These are phyloP conservation scores for Neopipo cinnamomea DNA, from an alignment of 2,113 vertebrate genomes.

Conservation along the genomic window DNA sequence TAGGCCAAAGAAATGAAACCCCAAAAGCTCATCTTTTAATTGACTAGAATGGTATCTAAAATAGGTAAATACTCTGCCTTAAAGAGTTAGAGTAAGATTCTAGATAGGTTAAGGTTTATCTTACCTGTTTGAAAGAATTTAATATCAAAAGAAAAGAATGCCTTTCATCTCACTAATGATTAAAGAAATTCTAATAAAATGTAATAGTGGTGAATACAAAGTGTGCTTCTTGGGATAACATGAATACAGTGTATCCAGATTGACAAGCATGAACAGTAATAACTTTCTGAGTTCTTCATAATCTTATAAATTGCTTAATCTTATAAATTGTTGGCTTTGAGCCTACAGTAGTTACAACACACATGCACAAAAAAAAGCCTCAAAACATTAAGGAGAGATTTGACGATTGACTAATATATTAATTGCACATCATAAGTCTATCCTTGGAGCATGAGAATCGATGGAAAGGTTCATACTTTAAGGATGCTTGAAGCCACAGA, in stretches of 20 bases:
- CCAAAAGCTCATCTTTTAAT: background rate
- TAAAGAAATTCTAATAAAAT: background rate
- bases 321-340: background rate
- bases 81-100: background rate
- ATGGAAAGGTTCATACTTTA: background rate
- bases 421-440: background rate
- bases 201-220: background rate
- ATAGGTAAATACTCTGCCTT: background rate
- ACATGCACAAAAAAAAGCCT: background rate
- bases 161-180: background rate
- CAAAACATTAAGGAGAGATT: background rate
- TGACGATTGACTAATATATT: background rate
- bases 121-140: background rate
- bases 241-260: background rate
- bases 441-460: background rate
- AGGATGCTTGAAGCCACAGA: background rate
- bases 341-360: background rate
- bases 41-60: background rate
- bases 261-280: background rate
- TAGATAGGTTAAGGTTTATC: background rate
- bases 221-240: background rate
- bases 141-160: background rate
- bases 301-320: background rate
- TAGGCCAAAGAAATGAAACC: background rate
- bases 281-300: background rate